These are phyloP conservation scores for Chelon labrosus DNA, from an alignment of 2,797 vertebrate genomes.

Conservation along the genomic window DNA sequence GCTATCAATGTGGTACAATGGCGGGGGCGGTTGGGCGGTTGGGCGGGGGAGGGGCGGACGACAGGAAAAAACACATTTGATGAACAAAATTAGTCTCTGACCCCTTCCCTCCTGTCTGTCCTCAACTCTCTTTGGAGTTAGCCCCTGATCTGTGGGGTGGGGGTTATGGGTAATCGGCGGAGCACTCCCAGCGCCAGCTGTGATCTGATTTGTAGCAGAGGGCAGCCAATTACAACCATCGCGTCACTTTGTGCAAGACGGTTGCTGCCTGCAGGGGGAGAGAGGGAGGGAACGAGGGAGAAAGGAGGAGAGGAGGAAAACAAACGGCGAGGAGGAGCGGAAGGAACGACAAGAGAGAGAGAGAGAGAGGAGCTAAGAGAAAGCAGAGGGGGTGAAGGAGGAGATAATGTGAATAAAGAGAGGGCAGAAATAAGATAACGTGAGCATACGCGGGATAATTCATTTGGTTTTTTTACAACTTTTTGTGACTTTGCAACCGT, in stretches of 20 bases:
- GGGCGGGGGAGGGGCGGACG: not conserved
- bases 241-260: constrained; percentile 78
- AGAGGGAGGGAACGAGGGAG: constrained; percentile 3
- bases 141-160: constrained; percentile 58
- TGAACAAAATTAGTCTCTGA: constrained; percentile 61
- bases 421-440: not conserved
- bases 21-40: not conserved
- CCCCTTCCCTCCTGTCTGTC: constrained; percentile 40
- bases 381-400: constrained; percentile 3
- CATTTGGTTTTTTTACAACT: not conserved
- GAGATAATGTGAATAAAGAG: constrained; percentile 7
- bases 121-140: constrained; percentile 51
- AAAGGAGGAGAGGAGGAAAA: constrained; percentile 4
- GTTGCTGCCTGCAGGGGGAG: constrained; percentile 61
- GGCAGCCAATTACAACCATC: constrained; percentile 82
- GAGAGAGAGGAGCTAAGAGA: constrained; percentile 10
- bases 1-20: constrained; percentile 7
- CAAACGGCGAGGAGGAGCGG: not conserved
- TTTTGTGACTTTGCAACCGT: not conserved
- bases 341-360: constrained; percentile 2
- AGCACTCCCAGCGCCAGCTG: constrained; percentile 66
- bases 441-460: constrained; percentile 15
- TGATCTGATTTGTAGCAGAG: constrained; percentile 77
- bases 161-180: constrained; percentile 70
- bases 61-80: constrained; percentile 30